Base-by-base conservation (phyloP, 2,888 invertebrate species). In the Philonicus albiceps region DNA sequence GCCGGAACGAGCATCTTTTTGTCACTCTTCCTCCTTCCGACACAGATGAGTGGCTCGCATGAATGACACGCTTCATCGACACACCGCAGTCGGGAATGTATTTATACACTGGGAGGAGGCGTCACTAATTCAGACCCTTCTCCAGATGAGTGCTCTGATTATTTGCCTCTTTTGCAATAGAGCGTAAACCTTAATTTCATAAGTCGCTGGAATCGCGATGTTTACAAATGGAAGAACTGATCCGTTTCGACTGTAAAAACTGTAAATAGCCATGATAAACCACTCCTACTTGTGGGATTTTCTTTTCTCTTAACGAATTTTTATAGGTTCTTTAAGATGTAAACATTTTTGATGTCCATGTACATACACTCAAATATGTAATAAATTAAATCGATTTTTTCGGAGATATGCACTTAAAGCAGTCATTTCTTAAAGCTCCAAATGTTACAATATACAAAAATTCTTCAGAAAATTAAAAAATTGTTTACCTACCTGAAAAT, bases 61-160 rank as follows among this genome's bases (percentile, higher is more conserved):
- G 78, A 78, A 78, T 78, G 78, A 78, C 49, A 43, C 19, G 78
- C 78, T 27, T 78, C 78, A 78, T 78, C 49, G 78, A 78, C 78
- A 37, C 78, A 22, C 76, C 49, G 37, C 30, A 43, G 43, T 37
- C 49, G 49, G 16, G 27, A 27, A 5, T 49, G 16, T 43, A 78
- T 78, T 78, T 78, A 43, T 78, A 78, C 22, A 30, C n/a, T 22
- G 11, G 6, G 78, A 43, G 78, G 78, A 49, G 78, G 78, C 78
- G 78, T 78, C 13, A 49, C 78, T 78, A 49, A 43, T 49, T 3
- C 11, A 27, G 30, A 49, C 43, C 13, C 16, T 49, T 78, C 76
- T 27, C 78, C 22, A 43, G 78, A 49, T 43, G 27, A 49, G 43
- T 49, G 27, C 49, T 49, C 27, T 30, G 22, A 78, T 78, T 78